phyloP scores from a whole-genome alignment of 2,797 vertebrate species.

The Sebastes trivittatus region DNA sequence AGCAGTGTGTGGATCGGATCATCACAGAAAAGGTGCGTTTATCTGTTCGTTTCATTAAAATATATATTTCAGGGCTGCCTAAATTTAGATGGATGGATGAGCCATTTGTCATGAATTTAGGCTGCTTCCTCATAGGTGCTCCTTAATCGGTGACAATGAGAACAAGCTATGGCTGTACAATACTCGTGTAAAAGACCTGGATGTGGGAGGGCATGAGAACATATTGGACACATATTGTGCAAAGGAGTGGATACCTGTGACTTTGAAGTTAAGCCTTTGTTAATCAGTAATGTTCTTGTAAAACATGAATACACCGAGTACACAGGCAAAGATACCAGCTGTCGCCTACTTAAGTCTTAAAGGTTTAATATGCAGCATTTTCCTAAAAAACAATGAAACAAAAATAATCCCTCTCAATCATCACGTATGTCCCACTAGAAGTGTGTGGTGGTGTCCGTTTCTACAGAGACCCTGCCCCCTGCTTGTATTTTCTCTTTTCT shows the following conservation, averaged over 20 bases:
- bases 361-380: neutral
- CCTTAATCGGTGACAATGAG: neutral
- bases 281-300: neutral
- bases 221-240: neutral
- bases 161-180: neutral
- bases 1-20: conserved; percentile 95
- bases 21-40: conserved; percentile 95
- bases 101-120: conserved; percentile 18
- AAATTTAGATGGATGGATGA: conserved; percentile 18
- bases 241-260: neutral
- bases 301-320: neutral
- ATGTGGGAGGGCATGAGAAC: neutral
- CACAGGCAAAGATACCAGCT: neutral
- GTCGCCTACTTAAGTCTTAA: neutral
- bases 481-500: too few species aligned
- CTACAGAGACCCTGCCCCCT: too few species aligned
- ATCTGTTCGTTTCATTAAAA: neutral
- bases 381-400: too few species aligned
- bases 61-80: too few species aligned
- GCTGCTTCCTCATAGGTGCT: conserved; percentile 13
- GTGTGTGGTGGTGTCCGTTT: too few species aligned
- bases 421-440: too few species aligned
- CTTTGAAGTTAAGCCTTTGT: neutral
- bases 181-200: neutral
- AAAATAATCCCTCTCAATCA: too few species aligned